Evolutionary conservation across 2,113 vertebrate species (phyloP).

Genomic region (Synchiropus splendidus): DNA sequence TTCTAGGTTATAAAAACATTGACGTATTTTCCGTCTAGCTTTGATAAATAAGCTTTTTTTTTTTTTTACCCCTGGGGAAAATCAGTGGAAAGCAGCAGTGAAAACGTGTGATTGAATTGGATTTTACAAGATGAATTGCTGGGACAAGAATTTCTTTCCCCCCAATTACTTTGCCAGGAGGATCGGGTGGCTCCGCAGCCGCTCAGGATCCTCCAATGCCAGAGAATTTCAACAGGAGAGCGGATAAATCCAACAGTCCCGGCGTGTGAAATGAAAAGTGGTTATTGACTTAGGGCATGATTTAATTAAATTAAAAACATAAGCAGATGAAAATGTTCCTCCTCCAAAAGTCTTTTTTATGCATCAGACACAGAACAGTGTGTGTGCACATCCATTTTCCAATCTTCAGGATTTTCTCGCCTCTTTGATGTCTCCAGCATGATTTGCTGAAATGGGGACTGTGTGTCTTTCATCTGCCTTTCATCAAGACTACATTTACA

Average conservation of each 20-base stretch:
- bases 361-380: constrained; percentile 12
- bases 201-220: constrained; percentile 35
- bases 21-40: constrained; percentile 35
- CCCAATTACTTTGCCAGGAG: constrained; percentile 53
- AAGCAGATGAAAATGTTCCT: constrained; percentile 19
- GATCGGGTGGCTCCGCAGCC: constrained; percentile 34
- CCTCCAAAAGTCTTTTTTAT: constrained; percentile 35
- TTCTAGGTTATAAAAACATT: constrained; percentile 46
- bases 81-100: constrained; percentile 27
- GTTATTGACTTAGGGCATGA: constrained; percentile 25
- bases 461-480: constrained; percentile 34
- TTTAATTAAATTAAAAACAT: constrained; percentile 42
- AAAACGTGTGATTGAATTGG: constrained; percentile 56
- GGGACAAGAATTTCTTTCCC: constrained; percentile 48
- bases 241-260: constrained; percentile 29
- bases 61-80: constrained; percentile 27
- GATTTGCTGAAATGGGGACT: constrained; percentile 32
- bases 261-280: constrained; percentile 19
- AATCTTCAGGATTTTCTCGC: constrained; percentile 9
- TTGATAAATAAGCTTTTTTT: constrained; percentile 45
- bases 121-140: constrained; percentile 62
- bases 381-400: constrained; percentile 29
- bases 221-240: constrained; percentile 36
- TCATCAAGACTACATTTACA: constrained; percentile 20
- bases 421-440: constrained; percentile 30